phyloP scores from a whole-genome alignment of 2,797 vertebrate genomes.

The Falco rusticolus region DNA sequence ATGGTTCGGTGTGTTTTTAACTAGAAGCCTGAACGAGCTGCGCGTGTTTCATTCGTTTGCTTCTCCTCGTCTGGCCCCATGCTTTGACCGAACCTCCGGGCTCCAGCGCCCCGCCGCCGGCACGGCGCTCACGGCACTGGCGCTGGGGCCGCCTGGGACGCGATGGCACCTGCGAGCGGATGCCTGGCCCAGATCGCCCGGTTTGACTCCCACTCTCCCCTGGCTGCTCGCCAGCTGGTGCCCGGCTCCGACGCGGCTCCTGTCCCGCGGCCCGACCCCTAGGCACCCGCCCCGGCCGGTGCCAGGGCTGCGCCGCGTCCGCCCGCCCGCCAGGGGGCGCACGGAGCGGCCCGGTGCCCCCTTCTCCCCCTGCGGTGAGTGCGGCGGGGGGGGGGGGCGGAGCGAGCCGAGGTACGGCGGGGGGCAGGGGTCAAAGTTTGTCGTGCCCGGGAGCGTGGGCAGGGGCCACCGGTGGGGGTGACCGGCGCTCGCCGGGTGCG shows the following conservation, averaged over 20 bases:
- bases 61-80: rapidly evolving
- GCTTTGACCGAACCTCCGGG: neutral
- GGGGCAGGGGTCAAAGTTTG: neutral
- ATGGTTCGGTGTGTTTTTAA: neutral
- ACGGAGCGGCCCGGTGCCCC: rapidly evolving
- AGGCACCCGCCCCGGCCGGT: too few species aligned
- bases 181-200: rapidly evolving
- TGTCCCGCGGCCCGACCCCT: too few species aligned
- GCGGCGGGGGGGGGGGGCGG: neutral
- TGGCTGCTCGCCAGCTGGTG: too few species aligned
- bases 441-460: too few species aligned
- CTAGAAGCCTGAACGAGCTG: too few species aligned
- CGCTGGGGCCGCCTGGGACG: neutral
- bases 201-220: too few species aligned
- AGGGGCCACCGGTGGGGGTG: neutral
- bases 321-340: neutral
- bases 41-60: rapidly evolving
- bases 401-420: neutral
- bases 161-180: neutral
- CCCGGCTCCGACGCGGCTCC: too few species aligned
- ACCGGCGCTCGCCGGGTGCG: rapidly evolving
- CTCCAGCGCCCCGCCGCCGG: too few species aligned
- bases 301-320: neutral
- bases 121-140: too few species aligned
- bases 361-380: too few species aligned